Base-by-base conservation (phyloP, 35 echinoderm and acorn worm species). In the Eucidaris tribuloides region DNA sequence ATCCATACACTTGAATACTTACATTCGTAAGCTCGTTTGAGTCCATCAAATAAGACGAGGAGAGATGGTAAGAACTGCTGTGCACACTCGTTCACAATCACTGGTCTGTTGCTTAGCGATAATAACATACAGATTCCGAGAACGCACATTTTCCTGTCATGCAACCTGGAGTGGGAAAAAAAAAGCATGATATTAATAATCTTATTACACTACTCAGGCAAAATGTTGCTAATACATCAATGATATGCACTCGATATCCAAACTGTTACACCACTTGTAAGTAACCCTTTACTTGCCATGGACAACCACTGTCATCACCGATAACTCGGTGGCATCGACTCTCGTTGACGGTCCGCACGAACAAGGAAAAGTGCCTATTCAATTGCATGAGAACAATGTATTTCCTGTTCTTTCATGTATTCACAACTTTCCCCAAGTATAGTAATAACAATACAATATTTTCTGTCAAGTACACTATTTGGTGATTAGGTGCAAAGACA, bases 1-100 rank as follows among this genome's bases (percentile, higher is more conserved):
- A 30, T 65, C 0, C 13, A 28, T 13, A n/a, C 0, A 18, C 62
- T 76, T 9, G 25, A 5, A 61, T 40, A 98, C 95, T 98, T 35
- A 93, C 95, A 89, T 82, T 98, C 90, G 58, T 98, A 98, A 0
- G 90, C 95, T 62, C 90, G 77, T 78, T 98, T 92, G n/a, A 98
- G 76, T 15, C 90, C 95, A 25, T 81, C 82, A 52, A 93, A 98
- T 40, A 98, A 86, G 37, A 98, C 62, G 2, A 98, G 56, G 15
- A 98, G 66, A 0, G 95, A 82, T n/a, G 95, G 95, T 30, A 98
- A 71, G 44, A 93, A 86, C 39, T 89, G 86, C 33, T 92, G 79
- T 0, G 95, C 86, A 78, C 81, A 54, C 22, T 89, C 86, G 3
- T 60, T 42, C 15, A 98, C 90, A 3, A 89, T 82, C 46, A 84